Base-by-base conservation (phyloP, 2,113 vertebrate genomes). In the Strix uralensis region DNA sequence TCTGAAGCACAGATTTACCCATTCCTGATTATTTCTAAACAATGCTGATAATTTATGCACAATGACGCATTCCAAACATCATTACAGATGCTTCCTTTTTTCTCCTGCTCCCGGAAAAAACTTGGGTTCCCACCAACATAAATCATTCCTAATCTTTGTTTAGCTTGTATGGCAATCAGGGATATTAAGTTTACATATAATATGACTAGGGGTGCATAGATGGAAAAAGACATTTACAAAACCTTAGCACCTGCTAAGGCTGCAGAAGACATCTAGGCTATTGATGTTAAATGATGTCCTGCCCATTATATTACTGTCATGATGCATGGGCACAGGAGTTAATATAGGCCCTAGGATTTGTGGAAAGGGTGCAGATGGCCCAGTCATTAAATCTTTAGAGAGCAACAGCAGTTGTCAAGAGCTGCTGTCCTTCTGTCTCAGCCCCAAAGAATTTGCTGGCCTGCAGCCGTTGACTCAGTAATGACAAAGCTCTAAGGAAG, bases 181-280 rank as follows among this genome's bases (percentile, higher is more conserved):
- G 11, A 10, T 70, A 47, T 47, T 69, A 65, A 75, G 3, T 57
- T 61, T 69, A 23, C 11, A 21, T 29, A 25, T 27, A 34, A n/a
- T 6, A 72, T 0, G 1, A n/a, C 11, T 6, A 7, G 6, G 15
- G 16, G 4, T 17, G 13, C 5, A 5, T 5, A 7, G 7, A 49
- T 32, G 30, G 22, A 69, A 96, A 47, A 52, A 67, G 18, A 57
- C 15, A 38, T 25, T 55, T 34, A 55, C 15, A 86, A 83, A 91
- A n/a, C 34, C 18, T 72, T 20, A 63, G 32, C 18, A 20, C 27
- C 58, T 63, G 7, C 13, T 29, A 22, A 69, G 7, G 11, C 15
- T 80, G 22, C 49, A 67, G 63, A 85, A 77, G 23, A 74, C 34
- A 73, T 70, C 59, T 15, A 5, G 38, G 6, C 19, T 51, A 25